These are phyloP conservation scores for Ferdinandea cuprea DNA, from an alignment of 2,888 invertebrate species.

Conservation along the genomic window DNA sequence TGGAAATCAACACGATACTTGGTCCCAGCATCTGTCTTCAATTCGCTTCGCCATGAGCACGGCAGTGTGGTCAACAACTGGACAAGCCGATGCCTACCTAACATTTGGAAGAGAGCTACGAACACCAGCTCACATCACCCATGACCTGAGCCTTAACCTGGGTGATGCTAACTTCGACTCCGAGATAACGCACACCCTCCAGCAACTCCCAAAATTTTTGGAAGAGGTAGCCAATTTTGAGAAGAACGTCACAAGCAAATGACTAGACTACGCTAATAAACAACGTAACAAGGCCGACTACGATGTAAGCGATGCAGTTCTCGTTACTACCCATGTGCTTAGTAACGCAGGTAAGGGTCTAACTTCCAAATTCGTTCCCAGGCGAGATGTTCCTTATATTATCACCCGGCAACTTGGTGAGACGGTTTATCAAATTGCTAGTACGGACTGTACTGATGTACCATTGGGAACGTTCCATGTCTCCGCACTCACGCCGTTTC, in stretches of 20 bases:
- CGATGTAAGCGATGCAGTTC: neutral
- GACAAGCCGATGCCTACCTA: constrained; percentile 77
- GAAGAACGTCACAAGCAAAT: too few relatives aligned
- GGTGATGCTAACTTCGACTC: neutral
- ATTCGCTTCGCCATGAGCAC: constrained; percentile 81
- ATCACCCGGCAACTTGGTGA: neutral
- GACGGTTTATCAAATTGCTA: neutral
- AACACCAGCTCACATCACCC: too few relatives aligned
- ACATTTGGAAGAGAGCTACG: too few relatives aligned
- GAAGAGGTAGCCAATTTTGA: too few relatives aligned
- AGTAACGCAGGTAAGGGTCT: neutral
- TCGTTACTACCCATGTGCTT: neutral
- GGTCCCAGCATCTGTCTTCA: constrained; percentile 73
- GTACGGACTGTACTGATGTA: neutral
- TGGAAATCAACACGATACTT: constrained; percentile 17
- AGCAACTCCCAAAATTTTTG: too few relatives aligned
- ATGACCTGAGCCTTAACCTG: neutral
- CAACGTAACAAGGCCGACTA: neutral
- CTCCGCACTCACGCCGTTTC: too few relatives aligned
- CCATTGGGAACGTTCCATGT: too few relatives aligned
- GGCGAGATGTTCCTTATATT: neutral
- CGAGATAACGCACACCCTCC: too few relatives aligned
- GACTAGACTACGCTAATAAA: too few relatives aligned
- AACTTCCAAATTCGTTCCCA: neutral
- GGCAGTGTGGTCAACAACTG: constrained; percentile 75